Evolutionary conservation across 2,888 invertebrate genomes (phyloP), one percentile per base, ranked within the genome.

Genomic region (Chymomyza caudatula): DNA sequence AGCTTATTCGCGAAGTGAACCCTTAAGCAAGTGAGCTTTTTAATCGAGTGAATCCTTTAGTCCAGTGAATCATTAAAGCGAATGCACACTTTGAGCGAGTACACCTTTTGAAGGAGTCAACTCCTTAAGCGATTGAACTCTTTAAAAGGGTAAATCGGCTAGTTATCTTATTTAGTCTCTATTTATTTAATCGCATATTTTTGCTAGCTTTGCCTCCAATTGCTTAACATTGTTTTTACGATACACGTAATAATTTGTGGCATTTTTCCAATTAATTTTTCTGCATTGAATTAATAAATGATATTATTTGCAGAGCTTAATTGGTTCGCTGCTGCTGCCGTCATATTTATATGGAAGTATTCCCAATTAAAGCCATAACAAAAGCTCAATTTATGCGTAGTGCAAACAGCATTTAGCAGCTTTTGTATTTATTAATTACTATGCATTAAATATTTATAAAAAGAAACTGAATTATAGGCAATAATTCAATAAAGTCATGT

Each of bases 261-360:
- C 15, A 47, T 47, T 47, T 44, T 47, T 37, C 29, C 29, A 37
- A 37, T 37, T 37, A 37, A 37, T 37, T 11, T 22, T 53, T 58
- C 63, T 66, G 73, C 53, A 74, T 76, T 74, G 65, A 71, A 85
- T 83, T 85, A 75, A 79, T 85, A 77, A 83, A 83, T 85, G 67
- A 47, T 73, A 83, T 77, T 83, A 83, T 81, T 83, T 83, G 73
- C 67, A 54, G 57, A 69, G 76, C 76, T 85, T 81, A 81, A 81
- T 81, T 81, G 85, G 78, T 74, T 69, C 29, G 11, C 11, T 37
- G 29, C 29, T n/a, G n/a, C n/a, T n/a, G n/a, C n/a, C n/a, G n/a
- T n/a, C n/a, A n/a, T n/a, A n/a, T n/a, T n/a, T n/a, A n/a, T n/a
- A n/a, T n/a, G n/a, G n/a, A n/a, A n/a, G 74, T 53, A 23, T 5